These are phyloP conservation scores for Tryphoninae sp. DNA, from an alignment of 2,888 invertebrate species.

Conservation along the genomic window DNA sequence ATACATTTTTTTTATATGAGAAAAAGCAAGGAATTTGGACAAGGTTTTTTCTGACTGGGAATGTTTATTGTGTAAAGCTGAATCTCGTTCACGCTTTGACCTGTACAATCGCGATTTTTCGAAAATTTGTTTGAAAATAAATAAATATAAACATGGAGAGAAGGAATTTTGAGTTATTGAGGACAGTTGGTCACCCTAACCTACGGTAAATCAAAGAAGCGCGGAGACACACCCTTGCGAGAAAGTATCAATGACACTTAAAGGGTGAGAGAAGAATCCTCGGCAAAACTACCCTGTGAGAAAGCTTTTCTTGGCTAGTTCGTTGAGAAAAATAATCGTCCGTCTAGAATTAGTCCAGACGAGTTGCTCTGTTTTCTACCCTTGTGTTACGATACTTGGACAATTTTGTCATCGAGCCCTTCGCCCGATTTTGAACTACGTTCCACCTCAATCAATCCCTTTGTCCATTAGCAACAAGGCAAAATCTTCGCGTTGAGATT, in stretches of 20 bases:
- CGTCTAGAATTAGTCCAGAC: constrained; percentile 6
- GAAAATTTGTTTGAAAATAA: constrained; percentile 10
- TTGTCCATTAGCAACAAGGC: constrained; percentile 37
- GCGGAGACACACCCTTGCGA: constrained; percentile 77
- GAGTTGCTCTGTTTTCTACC: constrained; percentile 27
- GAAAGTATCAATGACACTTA: constrained; percentile 70
- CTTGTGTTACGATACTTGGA: background rate
- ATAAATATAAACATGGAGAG: background rate
- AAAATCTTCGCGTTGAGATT: constrained; percentile 48
- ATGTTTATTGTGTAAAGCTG: too few species aligned
- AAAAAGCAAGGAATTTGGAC: too few species aligned
- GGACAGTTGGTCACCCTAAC: constrained; percentile 68
- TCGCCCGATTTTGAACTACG: constrained; percentile 8
- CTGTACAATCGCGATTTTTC: background rate
- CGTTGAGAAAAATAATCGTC: constrained; percentile 51
- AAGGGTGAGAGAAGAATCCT: constrained; percentile 38
- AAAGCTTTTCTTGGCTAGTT: constrained; percentile 39
- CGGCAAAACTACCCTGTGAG: constrained; percentile 59
- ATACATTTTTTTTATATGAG: too few species aligned
- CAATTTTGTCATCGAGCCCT: constrained; percentile 17
- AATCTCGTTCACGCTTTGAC: too few species aligned
- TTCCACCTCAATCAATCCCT: constrained; percentile 57
- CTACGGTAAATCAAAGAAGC: constrained; percentile 78
- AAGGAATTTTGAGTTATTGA: constrained; percentile 16
- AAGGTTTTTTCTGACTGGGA: too few species aligned